Conservation (phyloP, 2,888 invertebrate genomes). For the Hoplodrina ambigua region DNA sequence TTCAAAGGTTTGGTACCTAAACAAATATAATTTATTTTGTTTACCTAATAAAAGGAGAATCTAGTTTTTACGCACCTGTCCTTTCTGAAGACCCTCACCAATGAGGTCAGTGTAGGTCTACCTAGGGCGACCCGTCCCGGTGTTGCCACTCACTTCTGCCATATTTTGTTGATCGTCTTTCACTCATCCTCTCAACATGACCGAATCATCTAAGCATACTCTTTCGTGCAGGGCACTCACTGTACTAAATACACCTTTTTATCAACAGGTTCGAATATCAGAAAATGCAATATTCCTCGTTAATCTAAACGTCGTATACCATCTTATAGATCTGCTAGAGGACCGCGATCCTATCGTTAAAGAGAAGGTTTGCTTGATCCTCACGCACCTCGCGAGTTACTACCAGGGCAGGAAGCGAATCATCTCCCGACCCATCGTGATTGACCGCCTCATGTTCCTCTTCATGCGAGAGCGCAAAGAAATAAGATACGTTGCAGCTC, state of each 20-base stretch:
- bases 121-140: no score
- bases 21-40: no score
- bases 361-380: constrained; percentile 82
- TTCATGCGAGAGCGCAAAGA: constrained; percentile 81
- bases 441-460: constrained; percentile 78
- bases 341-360: constrained; percentile 77
- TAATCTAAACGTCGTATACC: constrained; percentile 77
- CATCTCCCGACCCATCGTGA: constrained; percentile 71
- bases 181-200: no score
- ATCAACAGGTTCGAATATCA: constrained; percentile 81
- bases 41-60: no score
- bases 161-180: no score
- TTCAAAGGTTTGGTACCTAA: no score
- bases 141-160: no score
- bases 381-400: constrained; percentile 76
- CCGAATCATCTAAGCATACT: no score
- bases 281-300: constrained; percentile 83
- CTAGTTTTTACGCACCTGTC: no score
- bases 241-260: neutral
- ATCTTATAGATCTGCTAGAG: constrained; percentile 79
- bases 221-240: no score
- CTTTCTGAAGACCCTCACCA: no score
- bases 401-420: constrained; percentile 81
- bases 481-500: constrained; percentile 82
- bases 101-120: no score